Percentiles rank a stretch among this genome's conserved stretches.
These are phyloP conservation scores for Uromys caudimaculatus DNA, from an alignment of 2,797 vertebrate species.

Conservation along the genomic window DNA sequence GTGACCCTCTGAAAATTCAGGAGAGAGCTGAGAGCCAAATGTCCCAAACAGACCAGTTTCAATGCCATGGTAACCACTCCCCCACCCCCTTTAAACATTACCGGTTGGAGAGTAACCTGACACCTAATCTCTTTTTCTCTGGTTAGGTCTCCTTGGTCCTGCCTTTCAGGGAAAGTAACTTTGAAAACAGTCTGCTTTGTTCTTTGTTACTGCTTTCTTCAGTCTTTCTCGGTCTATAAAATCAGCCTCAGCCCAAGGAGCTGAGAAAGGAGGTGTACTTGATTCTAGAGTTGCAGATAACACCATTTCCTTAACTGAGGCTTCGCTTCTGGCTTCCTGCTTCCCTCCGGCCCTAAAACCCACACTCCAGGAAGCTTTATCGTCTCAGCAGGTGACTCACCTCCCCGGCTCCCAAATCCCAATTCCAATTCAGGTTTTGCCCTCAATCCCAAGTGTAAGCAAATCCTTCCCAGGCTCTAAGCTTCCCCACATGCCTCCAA, in stretches of 20 bases:
- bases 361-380: neutral
- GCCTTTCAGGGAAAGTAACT: neutral
- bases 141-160: neutral
- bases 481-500: neutral
- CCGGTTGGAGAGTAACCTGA: neutral
- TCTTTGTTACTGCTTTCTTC: neutral
- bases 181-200: neutral
- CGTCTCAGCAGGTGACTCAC: neutral
- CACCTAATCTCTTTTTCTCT: neutral
- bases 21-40: neutral
- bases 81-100: neutral
- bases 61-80: neutral
- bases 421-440: neutral
- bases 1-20: neutral
- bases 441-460: neutral
- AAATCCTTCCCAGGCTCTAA: neutral
- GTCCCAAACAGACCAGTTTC: neutral
- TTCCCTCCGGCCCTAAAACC: neutral
- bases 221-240: neutral
- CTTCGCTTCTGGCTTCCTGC: rapidly evolving
- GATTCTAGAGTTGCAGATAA: neutral
- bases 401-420: neutral
- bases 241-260: neutral
- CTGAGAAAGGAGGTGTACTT: neutral
- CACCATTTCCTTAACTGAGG: neutral